Base-by-base conservation (phyloP, 2,113 vertebrate genomes). In the Sander vitreus region DNA sequence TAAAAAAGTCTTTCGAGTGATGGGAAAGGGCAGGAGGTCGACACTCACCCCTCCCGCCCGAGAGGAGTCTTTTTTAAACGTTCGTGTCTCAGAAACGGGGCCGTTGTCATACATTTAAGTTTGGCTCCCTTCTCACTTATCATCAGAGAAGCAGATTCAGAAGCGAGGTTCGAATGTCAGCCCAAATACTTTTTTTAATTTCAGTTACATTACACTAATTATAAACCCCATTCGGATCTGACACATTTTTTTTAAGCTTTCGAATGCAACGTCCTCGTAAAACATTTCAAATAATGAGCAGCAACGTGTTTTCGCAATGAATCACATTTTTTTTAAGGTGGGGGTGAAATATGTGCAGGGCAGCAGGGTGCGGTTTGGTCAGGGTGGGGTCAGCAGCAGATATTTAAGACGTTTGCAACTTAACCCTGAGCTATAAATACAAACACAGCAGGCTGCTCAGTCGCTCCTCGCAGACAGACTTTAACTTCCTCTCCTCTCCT, bases 381-480 rank as follows among this genome's bases (percentile, higher is more conserved):
- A 54, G 76, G 85, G 76, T 53, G 83, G 78, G 85, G 88, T 19
- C 23, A 3, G 16, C 54, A 18, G 43, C 43, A 85, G 64, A 83
- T 72, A 86, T 91, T 87, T 80, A 78, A 87, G 85, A 80, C 81
- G 83, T 90, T 53, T 91, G 92, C 74, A 93, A 92, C 87, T 81
- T 83, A 88, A 92, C 81, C 90, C 88, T 48, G 66, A 55, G 72
- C 84, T 95, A 90, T 90, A 93, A 94, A 94, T 93, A 92, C 69
- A 93, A 94, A 94, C 92, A 91, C 67, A 70, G 14, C 19, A 4
- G 48, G 76, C 18, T 14, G 76, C 43, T 39, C 45, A 23, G 55
- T 36, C 0, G 7, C 69, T 75, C 25, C 72, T 67, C 27, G 19
- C 39, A 47, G 21, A 76, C 27, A 48, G 69, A 73, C 73, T 75